phyloP scores from a whole-genome alignment of 2,113 vertebrate species.

The Perca fluviatilis region DNA sequence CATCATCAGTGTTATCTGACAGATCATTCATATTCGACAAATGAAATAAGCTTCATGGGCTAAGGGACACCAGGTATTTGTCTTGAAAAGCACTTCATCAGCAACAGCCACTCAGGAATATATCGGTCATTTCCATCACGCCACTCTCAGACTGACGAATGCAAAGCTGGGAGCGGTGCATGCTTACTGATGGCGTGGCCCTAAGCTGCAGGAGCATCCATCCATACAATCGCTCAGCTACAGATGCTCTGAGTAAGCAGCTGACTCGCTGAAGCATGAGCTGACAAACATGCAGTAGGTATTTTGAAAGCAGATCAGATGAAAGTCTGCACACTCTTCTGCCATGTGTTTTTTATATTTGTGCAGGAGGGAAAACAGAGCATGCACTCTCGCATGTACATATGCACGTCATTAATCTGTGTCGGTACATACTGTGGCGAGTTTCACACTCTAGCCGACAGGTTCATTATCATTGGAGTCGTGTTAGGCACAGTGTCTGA shows the following conservation, averaged over 20 bases:
- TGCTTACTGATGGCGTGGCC: neutral
- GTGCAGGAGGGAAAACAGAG: too few relatives aligned
- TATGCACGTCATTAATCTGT: too few relatives aligned
- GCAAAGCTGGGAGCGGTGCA: neutral
- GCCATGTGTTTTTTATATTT: neutral
- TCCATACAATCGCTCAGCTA: neutral
- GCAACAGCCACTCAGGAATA: too few relatives aligned
- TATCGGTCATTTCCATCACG: too few relatives aligned
- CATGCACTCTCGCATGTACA: too few relatives aligned
- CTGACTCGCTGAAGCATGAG: neutral
- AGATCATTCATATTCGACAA: neutral
- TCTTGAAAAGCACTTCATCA: neutral
- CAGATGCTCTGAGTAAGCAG: neutral
- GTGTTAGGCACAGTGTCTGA: too few relatives aligned
- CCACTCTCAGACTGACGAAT: too few relatives aligned
- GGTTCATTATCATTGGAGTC: too few relatives aligned
- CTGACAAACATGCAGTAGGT: slow-evolving; percentile 5
- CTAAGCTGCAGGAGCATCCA: neutral
- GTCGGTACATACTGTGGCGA: too few relatives aligned
- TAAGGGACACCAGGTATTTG: neutral
- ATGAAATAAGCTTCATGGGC: neutral
- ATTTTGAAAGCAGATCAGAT: slow-evolving; percentile 6
- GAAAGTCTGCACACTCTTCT: neutral
- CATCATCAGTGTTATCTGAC: neutral
- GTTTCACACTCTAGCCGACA: too few relatives aligned